Conservation (phyloP, 2,113 vertebrate species). For the Sialia sialis region DNA sequence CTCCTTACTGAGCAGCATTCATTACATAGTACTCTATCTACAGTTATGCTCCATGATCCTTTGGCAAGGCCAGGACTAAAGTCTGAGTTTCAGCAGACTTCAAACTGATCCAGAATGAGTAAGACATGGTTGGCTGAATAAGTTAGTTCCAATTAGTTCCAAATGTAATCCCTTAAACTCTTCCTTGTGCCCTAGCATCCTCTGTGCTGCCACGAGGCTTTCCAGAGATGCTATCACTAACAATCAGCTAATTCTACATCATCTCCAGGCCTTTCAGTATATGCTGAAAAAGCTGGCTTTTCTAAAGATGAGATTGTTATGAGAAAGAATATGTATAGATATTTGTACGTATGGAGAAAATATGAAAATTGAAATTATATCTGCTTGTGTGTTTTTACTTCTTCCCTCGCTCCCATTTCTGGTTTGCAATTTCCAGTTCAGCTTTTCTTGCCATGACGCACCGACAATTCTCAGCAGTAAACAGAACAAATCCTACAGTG, state of each 20-base stretch:
- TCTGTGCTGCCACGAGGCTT: background rate
- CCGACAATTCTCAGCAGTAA: background rate
- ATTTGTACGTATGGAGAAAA: background rate
- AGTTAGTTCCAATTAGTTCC: background rate
- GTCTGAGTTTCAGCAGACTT: background rate
- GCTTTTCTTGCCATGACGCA: background rate
- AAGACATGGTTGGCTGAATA: background rate
- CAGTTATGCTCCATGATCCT: background rate
- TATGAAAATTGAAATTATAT: accelerated
- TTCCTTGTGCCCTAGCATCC: background rate
- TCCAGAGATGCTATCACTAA: background rate
- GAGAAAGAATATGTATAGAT: background rate
- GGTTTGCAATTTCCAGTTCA: background rate
- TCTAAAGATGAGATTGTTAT: background rate
- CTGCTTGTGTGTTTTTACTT: background rate
- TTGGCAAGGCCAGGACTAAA: background rate
- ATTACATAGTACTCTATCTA: background rate
- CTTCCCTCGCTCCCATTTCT: background rate
- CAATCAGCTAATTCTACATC: background rate
- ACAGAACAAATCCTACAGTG: background rate
- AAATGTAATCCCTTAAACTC: background rate
- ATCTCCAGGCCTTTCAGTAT: background rate
- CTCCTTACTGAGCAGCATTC: background rate
- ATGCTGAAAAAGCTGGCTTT: background rate
- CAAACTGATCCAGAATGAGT: background rate